Evolutionary conservation across 1,140 invertebrate genomes (phyloP), one percentile per base, ranked within the genome.

Genomic region (Chionoecetes opilio): DNA sequence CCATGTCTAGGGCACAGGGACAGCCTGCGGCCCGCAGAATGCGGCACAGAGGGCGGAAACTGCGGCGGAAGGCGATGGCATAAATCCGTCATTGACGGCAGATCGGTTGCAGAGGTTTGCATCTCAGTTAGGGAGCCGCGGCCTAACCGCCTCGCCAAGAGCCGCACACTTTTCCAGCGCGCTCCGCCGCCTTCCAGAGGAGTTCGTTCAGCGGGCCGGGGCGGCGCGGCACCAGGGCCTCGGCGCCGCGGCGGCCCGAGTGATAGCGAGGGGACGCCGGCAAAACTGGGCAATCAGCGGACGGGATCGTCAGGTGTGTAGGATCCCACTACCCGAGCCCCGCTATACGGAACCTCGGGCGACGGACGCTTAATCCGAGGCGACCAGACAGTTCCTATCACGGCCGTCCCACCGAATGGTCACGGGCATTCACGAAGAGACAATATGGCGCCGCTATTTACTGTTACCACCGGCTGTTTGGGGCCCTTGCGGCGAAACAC

Each of bases 271-370:
- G 84, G 94, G 63, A 95, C 46, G 94, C 94, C 85, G 94, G 94
- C 90, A 95, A 93, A 95, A 95, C 94, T 95, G 94, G 94, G 94
- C 94, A 95, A 95, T 95, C 94, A 95, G 89, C 94, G 94, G 82
- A 38, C 37, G 37, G 94, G 94, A 91, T 95, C 94, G 94, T 95
- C 94, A 95, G 94, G 94, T 95, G 94, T 95, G 90, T 85, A 32
- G 41, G 82, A 84, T 95, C 94, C 94, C 94, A 95, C 94, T 95
- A 92, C 94, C 82, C 92, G 34, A 34, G 87, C 94, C 94, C 90
- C 94, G 94, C 35, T 95, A 92, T 2, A 11, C 6, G 21, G 90
- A 91, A 87, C 38, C 29, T n/a, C 31, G 31, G 26, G 82, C 31
- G 46, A 87, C 46, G 92, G 82, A 92, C 82, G 89, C 46, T n/a